These are phyloP conservation scores for Mythimna lalbum DNA, from an alignment of 2,888 invertebrate genomes.

Conservation along the genomic window DNA sequence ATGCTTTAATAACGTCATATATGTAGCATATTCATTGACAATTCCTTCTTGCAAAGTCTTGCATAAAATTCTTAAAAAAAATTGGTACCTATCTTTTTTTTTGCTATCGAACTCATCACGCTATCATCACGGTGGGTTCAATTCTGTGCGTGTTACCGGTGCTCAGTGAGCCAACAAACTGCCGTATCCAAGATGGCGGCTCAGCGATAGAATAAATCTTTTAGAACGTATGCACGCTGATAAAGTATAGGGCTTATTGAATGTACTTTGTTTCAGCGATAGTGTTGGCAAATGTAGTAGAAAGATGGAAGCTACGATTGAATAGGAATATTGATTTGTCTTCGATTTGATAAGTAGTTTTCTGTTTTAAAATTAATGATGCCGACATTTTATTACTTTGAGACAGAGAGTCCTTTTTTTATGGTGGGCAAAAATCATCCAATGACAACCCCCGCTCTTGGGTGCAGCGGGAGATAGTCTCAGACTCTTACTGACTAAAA, in stretches of 20 bases:
- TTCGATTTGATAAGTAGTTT: not conserved
- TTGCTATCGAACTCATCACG: not conserved
- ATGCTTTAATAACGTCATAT: too few species aligned
- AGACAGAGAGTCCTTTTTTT: too few species aligned
- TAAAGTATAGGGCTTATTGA: slow-evolving; percentile 57
- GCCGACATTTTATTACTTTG: too few species aligned
- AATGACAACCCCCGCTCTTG: too few species aligned
- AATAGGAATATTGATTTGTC: slow-evolving; percentile 7
- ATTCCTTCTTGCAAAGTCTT: too few species aligned
- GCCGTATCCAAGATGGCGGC: slow-evolving; percentile 58
- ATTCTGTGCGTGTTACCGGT: slow-evolving; percentile 57
- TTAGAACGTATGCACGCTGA: slow-evolving; percentile 68
- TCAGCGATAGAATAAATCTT: slow-evolving; percentile 73
- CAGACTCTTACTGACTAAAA: too few species aligned
- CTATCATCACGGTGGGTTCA: slow-evolving; percentile 49
- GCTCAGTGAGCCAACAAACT: slow-evolving; percentile 70
- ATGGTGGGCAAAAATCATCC: too few species aligned
- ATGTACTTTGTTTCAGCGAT: slow-evolving; percentile 54
- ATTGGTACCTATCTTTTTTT: too few species aligned
- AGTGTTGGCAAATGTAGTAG: slow-evolving; percentile 55
- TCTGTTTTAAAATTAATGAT: too few species aligned
- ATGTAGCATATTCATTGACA: too few species aligned
- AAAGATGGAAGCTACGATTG: slow-evolving; percentile 47
- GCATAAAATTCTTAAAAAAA: too few species aligned
- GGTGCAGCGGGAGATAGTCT: too few species aligned